phyloP scores from a whole-genome alignment of 1,140 invertebrate species.

The Pygmarrhopalites habei region DNA sequence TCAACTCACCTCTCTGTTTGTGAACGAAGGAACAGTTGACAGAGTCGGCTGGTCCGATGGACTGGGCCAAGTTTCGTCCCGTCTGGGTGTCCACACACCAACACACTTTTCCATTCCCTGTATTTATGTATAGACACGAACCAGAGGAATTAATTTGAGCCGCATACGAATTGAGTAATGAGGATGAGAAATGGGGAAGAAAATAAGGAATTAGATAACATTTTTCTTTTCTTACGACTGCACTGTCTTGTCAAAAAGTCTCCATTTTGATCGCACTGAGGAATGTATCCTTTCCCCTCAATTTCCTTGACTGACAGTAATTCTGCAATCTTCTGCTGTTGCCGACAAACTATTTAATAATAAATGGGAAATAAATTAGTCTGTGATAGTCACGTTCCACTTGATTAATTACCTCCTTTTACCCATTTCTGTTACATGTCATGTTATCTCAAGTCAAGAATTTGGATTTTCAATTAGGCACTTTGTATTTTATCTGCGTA shows the following conservation, averaged over 20 bases:
- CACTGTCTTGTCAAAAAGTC: conserved; percentile 65
- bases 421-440: neutral
- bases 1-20: conserved; percentile 18
- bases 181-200: neutral
- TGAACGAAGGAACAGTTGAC: conserved; percentile 53
- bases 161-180: neutral
- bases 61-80: conserved; percentile 61
- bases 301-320: conserved; percentile 65
- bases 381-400: neutral
- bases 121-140: no score
- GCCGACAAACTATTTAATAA: conserved; percentile 58
- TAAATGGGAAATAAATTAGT: neutral
- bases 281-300: conserved; percentile 70
- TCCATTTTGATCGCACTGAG: conserved; percentile 63
- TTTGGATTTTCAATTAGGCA: neutral
- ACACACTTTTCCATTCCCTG: conserved; percentile 72
- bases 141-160: neutral
- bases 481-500: no score
- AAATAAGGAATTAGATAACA: no score
- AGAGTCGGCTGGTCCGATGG: conserved; percentile 63
- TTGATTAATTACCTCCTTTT: neutral
- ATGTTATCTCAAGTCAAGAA: neutral
- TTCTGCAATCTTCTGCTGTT: conserved; percentile 68
- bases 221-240: no score
- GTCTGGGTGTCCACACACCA: conserved; percentile 74